A percentile compares a stretch with the other conserved stretches of the same genome.
These are phyloP conservation scores for Epinephelus moara DNA, from an alignment of 2,113 vertebrate genomes.

Conservation along the genomic window DNA sequence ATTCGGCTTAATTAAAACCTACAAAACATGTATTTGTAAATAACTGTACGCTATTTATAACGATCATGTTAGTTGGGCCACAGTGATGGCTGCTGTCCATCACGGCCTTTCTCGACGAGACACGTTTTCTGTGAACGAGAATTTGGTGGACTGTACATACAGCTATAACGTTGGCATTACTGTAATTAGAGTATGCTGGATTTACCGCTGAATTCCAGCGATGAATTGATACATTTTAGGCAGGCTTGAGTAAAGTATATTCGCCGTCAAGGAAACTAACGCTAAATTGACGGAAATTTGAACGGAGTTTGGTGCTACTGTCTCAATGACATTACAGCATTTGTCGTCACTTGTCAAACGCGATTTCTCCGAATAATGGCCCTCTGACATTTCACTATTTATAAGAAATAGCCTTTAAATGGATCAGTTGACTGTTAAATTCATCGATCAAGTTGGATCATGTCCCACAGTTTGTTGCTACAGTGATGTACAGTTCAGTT, in stretches of 20 bases:
- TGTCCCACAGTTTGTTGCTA: background rate
- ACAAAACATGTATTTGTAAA: background rate
- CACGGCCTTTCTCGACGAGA: background rate
- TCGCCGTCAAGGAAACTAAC: too few relatives aligned
- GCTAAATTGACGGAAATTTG: background rate
- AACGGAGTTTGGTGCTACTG: background rate
- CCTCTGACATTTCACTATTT: background rate
- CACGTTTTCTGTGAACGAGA: background rate
- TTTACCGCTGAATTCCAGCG: background rate
- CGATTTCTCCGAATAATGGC: background rate
- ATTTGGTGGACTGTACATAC: background rate
- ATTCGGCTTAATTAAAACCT: background rate
- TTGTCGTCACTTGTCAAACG: background rate
- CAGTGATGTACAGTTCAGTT: background rate
- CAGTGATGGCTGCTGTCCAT: rapidly evolving
- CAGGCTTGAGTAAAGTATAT: too few relatives aligned
- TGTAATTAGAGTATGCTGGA: too few relatives aligned
- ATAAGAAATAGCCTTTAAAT: background rate
- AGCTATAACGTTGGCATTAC: background rate
- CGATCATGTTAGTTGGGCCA: background rate
- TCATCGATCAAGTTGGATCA: background rate
- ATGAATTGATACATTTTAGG: too few relatives aligned
- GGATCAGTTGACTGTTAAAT: background rate
- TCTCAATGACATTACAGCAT: background rate
- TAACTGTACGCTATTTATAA: background rate